A percentile compares a stretch with the other conserved stretches of the same genome.
Evolutionary conservation across 2,797 vertebrate genomes (phyloP).

Genomic region (Silurus aristotelis): DNA sequence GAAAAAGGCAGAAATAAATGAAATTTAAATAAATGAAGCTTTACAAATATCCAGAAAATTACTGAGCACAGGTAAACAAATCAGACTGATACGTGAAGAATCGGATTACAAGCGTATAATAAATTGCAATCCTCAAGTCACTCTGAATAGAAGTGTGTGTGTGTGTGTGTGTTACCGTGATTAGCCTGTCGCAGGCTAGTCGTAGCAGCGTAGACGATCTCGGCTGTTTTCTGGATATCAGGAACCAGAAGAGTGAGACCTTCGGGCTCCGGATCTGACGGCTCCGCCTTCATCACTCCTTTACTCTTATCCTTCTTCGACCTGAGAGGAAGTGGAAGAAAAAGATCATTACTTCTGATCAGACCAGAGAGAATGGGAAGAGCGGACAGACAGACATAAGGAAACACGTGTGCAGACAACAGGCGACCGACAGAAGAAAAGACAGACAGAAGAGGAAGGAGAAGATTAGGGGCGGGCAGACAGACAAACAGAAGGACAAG

Average conservation of each 20-base stretch:
- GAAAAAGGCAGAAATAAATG: neutral
- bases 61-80: neutral
- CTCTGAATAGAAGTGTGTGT: neutral
- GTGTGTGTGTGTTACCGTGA: conserved; percentile 77
- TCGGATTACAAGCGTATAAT: neutral
- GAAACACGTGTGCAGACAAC: too few relatives aligned
- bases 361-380: neutral
- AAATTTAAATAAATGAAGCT: neutral
- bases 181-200: conserved; percentile 92
- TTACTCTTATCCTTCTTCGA: conserved; percentile 98
- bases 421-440: too few relatives aligned
- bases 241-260: conserved; percentile 95
- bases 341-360: neutral
- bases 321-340: conserved; percentile 66
- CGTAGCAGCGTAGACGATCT: conserved; percentile 92
- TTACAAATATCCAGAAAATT: neutral
- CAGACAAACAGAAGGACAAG: too few relatives aligned
- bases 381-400: neutral
- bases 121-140: neutral
- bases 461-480: too few relatives aligned
- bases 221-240: conserved; percentile 96
- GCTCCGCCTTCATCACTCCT: conserved; percentile 88
- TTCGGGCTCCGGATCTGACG: conserved; percentile 92
- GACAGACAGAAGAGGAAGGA: too few relatives aligned
- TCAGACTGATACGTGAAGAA: neutral